Conservation (phyloP, 2,113 vertebrate species). For the Isurus oxyrinchus region DNA sequence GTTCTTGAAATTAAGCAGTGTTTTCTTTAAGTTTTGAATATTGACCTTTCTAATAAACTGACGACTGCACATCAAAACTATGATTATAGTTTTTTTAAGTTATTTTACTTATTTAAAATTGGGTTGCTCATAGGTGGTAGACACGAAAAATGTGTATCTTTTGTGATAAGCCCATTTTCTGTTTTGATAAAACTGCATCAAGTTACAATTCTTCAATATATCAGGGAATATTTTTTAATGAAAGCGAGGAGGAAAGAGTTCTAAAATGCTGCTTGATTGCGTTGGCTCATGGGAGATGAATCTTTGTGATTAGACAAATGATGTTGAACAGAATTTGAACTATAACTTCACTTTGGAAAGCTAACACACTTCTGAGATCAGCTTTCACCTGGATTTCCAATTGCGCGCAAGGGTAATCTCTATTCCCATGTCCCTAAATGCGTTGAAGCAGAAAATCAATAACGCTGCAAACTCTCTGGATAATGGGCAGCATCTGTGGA, state of each 20-base stretch:
- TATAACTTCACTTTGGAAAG: background rate
- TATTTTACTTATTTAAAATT: background rate
- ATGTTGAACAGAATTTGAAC: background rate
- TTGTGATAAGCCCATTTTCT: background rate
- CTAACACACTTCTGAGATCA: too few relatives aligned
- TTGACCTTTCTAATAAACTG: background rate
- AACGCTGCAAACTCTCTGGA: background rate
- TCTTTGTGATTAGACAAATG: background rate
- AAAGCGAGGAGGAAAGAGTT: background rate
- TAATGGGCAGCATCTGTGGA: background rate
- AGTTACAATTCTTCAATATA: background rate
- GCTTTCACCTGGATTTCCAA: too few relatives aligned
- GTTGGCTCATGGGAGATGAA: background rate
- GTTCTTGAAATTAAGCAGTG: background rate
- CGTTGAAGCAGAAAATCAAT: too few relatives aligned
- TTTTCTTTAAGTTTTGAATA: background rate
- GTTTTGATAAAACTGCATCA: background rate
- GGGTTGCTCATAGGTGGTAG: background rate
- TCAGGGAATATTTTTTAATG: background rate
- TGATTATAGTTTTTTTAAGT: background rate
- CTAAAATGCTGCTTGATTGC: background rate
- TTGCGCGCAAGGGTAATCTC: too few relatives aligned
- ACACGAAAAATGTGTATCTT: background rate
- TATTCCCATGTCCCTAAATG: too few relatives aligned
- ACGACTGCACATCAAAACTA: background rate